phyloP scores from a whole-genome alignment of 2,797 vertebrate species.

The Microctenopoma stevenorrisi region DNA sequence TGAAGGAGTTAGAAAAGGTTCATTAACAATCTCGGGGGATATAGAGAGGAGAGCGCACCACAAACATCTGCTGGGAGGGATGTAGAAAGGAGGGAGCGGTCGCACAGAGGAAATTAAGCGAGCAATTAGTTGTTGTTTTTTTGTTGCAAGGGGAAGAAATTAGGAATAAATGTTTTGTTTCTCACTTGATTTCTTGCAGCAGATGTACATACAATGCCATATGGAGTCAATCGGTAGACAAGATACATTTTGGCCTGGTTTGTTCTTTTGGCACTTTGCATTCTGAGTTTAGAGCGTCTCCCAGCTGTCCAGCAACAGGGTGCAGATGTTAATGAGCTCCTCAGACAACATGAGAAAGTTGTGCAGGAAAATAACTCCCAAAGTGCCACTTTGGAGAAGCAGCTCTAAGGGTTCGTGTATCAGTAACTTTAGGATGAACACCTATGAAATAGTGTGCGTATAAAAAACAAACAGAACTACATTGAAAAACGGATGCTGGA shows the following conservation, averaged over 20 bases:
- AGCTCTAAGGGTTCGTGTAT: slow-evolving; percentile 16
- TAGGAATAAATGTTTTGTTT: slow-evolving; percentile 50
- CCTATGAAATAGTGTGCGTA: not conserved
- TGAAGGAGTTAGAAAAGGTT: slow-evolving; percentile 7
- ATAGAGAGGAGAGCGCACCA: slow-evolving; percentile 32
- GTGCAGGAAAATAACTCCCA: slow-evolving; percentile 26
- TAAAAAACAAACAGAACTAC: not conserved
- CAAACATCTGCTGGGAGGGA: slow-evolving; percentile 51
- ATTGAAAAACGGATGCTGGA: slow-evolving; percentile 10
- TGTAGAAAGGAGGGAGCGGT: slow-evolving; percentile 15
- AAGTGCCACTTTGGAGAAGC: not conserved
- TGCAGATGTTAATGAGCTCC: slow-evolving; percentile 62
- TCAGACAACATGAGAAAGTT: slow-evolving; percentile 37
- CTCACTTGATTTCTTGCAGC: slow-evolving; percentile 58
- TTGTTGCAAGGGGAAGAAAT: not conserved
- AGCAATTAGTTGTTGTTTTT: slow-evolving; percentile 11
- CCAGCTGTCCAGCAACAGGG: slow-evolving; percentile 62
- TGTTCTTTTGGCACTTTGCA: slow-evolving; percentile 38
- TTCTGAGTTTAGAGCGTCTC: slow-evolving; percentile 40
- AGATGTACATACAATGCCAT: slow-evolving; percentile 58
- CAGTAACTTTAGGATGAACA: slow-evolving; percentile 8
- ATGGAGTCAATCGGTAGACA: slow-evolving; percentile 44
- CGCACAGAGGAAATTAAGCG: slow-evolving; percentile 28
- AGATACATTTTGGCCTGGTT: slow-evolving; percentile 61
- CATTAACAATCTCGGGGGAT: slow-evolving; percentile 8